Base-by-base conservation (phyloP, 2,888 invertebrate genomes). In the Ctenicera cuprea region DNA sequence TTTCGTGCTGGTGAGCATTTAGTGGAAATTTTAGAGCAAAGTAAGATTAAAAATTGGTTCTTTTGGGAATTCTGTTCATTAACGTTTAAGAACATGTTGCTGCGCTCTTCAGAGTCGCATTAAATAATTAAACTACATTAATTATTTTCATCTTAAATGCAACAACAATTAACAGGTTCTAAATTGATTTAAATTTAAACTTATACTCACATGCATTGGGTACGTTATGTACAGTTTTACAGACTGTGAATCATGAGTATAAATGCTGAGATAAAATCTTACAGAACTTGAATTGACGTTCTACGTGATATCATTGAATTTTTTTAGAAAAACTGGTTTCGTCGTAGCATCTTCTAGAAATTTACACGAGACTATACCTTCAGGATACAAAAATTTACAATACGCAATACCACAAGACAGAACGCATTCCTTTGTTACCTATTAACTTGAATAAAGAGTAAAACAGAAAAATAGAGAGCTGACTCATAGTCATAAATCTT, bases 251-350 rank as follows among this genome's bases (percentile, higher is more conserved):
- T 48, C 48, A 48, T 48, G 11, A 48, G 16, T 48, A 18, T 48
- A 41, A 41, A 18, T 48, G 48, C 48, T 18, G 20, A 18, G 41
- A 22, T 50, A 22, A 50, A 20, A 50, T 5, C 22, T 22, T 50
- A 22, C 11, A 50, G 22, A 50, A 50, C 50, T 50, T 50, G 50
- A 50, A 50, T 50, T 22, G 22, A 50, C 50, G 45, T 16, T 45
- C 45, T 22, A 20, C 54, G 33, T 54, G 54, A 54, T 54, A 33
- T 54, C 54, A 54, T 54, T 33, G 48, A 48, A 50, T 22, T 54
- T 30, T 54, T 54, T 22, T 54, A 14, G n/a, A 54, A 33, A 26
- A 54, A 50, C 50, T 50, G 54, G 54, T 54, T 54, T 54, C 20
- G 14, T 16, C 8, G 41, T 50, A 50, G 22, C 12, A 22, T 50